Base-by-base conservation (phyloP, 2,797 vertebrate genomes). In the Paedocypris micromegethes region DNA sequence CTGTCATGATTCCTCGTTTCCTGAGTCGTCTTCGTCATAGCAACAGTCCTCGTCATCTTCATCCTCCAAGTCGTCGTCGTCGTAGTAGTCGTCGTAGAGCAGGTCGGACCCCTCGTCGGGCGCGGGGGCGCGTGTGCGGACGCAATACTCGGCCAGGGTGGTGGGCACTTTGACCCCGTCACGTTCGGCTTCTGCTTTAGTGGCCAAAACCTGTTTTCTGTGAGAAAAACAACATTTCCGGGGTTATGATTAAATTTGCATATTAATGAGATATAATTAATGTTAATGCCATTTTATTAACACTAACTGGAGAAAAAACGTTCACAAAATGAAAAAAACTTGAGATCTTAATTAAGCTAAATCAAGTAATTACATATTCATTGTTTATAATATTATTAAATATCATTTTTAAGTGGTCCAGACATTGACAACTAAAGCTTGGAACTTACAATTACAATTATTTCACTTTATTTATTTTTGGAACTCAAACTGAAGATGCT, bases 181-280 rank as follows among this genome's bases (percentile, higher is more conserved):
- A 3, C 92, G 87, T 39, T 97, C 95, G 0, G 96, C 94, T 0
- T 98, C 96, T 5, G 90, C 92, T 85, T 93, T 94, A 52, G 95
- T 98, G 69, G 92, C 92, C 78, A 93, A 75, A 78, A 98, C 96
- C 85, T 98, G 96, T 74, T 97, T 98, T 82, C 96, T 98, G 83
- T 4, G 54, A 74, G 41, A 71, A 3, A 68, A 3, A 71, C 37
- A 57, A 68, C 4, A 42, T 37, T 5, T 2, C 55, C 23, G 4
- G 5, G 3, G 46, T 9, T 7, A 7, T 23, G 6, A 9, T 41
- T 44, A 37, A 63, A 63, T 23, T 23, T 23, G 23, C 23, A 23
- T 23, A 23, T 23, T 23, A 23, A 23, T 23, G 23, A 23, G 23
- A 23, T 23, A 1, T 23, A 23, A 23, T 23, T 23, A 23, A 23